These are phyloP conservation scores for Galbula dea DNA, from an alignment of 2,113 vertebrate genomes.

Conservation along the genomic window DNA sequence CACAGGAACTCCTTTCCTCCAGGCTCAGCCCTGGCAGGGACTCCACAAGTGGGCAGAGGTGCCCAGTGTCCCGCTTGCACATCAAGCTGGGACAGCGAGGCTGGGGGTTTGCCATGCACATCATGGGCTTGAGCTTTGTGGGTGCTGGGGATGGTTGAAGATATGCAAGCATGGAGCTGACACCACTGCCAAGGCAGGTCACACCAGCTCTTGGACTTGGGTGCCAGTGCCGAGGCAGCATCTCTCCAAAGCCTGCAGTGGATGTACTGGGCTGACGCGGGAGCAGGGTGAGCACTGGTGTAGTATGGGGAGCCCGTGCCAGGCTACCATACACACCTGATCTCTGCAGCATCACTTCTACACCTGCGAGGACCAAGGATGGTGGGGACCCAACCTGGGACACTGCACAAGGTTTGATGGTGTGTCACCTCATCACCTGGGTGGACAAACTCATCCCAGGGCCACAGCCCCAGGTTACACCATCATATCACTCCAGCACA, in stretches of 20 bases:
- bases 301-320: rapidly evolving
- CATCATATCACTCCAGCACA: background rate
- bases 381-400: background rate
- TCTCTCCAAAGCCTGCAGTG: background rate
- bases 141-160: background rate
- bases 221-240: background rate
- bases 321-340: rapidly evolving
- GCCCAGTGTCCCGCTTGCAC: rapidly evolving
- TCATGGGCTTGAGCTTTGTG: rapidly evolving
- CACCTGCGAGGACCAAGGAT: rapidly evolving
- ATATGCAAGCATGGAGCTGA: background rate
- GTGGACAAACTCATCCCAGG: background rate
- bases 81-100: background rate
- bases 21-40: background rate
- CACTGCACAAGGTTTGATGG: background rate
- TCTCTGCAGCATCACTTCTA: background rate
- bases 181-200: background rate
- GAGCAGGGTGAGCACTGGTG: background rate
- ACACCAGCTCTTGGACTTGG: background rate
- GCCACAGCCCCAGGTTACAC: background rate
- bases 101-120: rapidly evolving
- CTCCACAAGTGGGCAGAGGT: background rate
- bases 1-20: background rate
- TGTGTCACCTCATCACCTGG: rapidly evolving
- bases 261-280: background rate